Conservation (phyloP, 2,888 invertebrate species). For the Acheta domesticus region DNA sequence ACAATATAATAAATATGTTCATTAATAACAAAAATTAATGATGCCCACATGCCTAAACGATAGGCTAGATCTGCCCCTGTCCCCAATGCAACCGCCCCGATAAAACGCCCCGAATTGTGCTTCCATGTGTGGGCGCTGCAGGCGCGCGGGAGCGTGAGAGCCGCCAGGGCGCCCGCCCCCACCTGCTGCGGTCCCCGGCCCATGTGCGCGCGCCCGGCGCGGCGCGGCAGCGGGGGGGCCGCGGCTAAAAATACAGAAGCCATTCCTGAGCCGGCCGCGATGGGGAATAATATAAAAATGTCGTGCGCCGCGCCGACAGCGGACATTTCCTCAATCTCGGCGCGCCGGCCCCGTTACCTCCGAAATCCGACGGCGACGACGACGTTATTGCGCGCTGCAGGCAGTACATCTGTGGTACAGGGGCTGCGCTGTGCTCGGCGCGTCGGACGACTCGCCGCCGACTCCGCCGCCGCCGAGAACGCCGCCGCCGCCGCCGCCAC, state of each 20-base stretch:
- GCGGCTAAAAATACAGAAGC: not conserved
- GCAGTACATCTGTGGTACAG: not conserved
- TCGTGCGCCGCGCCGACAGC: not conserved
- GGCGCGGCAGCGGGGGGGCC: not conserved
- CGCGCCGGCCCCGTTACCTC: not conserved
- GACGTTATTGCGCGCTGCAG: slow-evolving; percentile 18
- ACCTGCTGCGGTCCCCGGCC: not conserved
- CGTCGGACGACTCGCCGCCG: not conserved
- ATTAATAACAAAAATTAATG: no score
- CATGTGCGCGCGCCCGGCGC: no score
- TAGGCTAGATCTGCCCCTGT: no score
- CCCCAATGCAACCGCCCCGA: no score
- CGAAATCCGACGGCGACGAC: not conserved
- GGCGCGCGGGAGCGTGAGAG: not conserved
- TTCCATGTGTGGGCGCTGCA: no score
- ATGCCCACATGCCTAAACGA: no score
- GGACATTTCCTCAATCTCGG: slow-evolving; percentile 10
- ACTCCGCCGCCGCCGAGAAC: not conserved
- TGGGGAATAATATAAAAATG: slow-evolving; percentile 1
- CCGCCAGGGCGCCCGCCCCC: not conserved
- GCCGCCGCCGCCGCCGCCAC: not conserved
- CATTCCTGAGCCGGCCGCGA: not conserved
- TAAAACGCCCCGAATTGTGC: no score
- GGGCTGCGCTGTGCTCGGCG: not conserved
- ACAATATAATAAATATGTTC: no score